Evolutionary conservation across 92 coral and sea anemone species (phyloP).

Genomic region (Bergia puertoricense): DNA sequence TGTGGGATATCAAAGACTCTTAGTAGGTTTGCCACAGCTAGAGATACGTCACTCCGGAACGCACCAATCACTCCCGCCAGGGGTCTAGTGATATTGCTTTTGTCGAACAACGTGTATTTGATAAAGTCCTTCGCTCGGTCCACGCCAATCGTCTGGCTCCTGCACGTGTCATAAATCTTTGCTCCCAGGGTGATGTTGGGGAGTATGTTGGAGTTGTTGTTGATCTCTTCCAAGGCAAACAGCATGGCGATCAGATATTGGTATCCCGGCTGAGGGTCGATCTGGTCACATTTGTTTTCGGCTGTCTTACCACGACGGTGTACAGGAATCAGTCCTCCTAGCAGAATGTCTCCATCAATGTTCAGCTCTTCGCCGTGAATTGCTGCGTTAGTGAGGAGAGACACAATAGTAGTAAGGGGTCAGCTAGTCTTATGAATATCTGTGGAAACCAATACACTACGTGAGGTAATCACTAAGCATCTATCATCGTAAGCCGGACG

Average conservation of each 20-base stretch:
- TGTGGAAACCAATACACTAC: too few relatives aligned
- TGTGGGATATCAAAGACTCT: conserved; percentile 96
- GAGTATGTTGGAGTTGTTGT: conserved; percentile 70
- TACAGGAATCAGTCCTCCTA: conserved; percentile 89
- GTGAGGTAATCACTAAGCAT: too few relatives aligned
- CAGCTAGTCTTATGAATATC: too few relatives aligned
- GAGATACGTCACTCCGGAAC: conserved; percentile 91
- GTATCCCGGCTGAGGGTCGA: conserved; percentile 91
- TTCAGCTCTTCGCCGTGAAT: conserved; percentile 33
- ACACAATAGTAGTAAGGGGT: too few relatives aligned
- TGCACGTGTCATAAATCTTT: conserved; percentile 87
- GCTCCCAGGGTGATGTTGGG: conserved; percentile 87
- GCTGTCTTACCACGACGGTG: conserved; percentile 72
- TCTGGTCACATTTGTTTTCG: conserved; percentile 82
- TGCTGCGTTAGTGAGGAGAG: neutral
- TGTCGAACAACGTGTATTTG: conserved; percentile 67
- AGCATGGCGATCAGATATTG: conserved; percentile 94
- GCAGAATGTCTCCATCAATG: conserved; percentile 72
- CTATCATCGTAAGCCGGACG: too few relatives aligned
- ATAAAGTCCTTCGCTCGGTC: conserved; percentile 92
- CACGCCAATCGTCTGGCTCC: conserved; percentile 93
- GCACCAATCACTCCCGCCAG: conserved; percentile 92
- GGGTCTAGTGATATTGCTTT: conserved; percentile 57
- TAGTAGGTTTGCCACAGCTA: conserved; percentile 90
- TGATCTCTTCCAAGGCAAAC: conserved; percentile 86